Conservation (phyloP, 2,888 invertebrate species). For the Rhabditophanes sp. region DNA sequence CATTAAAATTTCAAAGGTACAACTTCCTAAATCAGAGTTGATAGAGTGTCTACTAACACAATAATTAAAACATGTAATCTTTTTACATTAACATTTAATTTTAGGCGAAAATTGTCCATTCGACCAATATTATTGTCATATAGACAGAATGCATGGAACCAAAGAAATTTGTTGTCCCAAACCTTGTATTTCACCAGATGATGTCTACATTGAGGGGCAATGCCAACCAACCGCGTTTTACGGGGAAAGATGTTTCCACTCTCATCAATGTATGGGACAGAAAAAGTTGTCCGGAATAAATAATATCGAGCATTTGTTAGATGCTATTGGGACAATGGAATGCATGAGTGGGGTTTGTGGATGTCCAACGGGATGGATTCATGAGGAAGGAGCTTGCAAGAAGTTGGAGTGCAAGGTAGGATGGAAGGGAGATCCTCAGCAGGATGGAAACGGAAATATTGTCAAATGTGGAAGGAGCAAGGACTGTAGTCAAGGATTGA, state of each 20-base stretch:
- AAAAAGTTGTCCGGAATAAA: background rate
- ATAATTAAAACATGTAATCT: no score
- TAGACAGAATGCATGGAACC: slow-evolving; percentile 26
- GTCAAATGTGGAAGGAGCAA: slow-evolving; percentile 18
- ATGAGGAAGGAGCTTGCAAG: slow-evolving; percentile 25
- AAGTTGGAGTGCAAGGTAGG: slow-evolving; percentile 32
- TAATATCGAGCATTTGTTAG: background rate
- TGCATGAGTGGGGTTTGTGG: slow-evolving; percentile 23
- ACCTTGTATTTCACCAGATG: slow-evolving; percentile 37
- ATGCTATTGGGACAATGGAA: slow-evolving; percentile 15
- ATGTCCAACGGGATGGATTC: slow-evolving; percentile 29
- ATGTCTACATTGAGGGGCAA: slow-evolving; percentile 35
- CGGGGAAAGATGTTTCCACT: slow-evolving; percentile 25
- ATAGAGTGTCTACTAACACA: no score
- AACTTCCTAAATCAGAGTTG: slow-evolving; percentile 18
- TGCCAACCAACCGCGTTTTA: slow-evolving; percentile 31
- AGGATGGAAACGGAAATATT: slow-evolving; percentile 24
- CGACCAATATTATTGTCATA: slow-evolving; percentile 36
- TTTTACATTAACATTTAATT: no score
- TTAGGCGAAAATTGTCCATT: slow-evolving; percentile 25
- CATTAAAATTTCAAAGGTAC: no score
- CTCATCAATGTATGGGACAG: background rate
- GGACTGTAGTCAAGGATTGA: slow-evolving; percentile 17
- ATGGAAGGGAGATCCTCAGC: slow-evolving; percentile 29
- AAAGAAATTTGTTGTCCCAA: slow-evolving; percentile 41